Percentiles rank a stretch among this genome's conserved stretches.
These are phyloP conservation scores for Dromiciops gliroides DNA, from an alignment of 2,113 vertebrate species.

Conservation along the genomic window DNA sequence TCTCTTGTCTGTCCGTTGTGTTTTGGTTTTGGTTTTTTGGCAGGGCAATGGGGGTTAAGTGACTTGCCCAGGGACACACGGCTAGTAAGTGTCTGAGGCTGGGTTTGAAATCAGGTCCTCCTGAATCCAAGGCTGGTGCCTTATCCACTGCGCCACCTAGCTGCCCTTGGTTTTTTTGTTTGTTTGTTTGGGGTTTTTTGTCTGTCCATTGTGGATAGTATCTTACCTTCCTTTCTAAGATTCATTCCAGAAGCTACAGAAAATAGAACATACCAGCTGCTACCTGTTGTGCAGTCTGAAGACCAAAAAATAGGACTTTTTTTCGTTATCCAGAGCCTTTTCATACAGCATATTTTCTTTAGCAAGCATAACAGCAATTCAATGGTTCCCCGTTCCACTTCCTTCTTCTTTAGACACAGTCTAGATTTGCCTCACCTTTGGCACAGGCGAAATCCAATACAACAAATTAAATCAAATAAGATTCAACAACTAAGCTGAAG, in stretches of 20 bases:
- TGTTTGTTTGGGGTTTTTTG: too few relatives aligned
- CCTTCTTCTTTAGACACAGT: too few relatives aligned
- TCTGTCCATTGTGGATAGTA: neutral
- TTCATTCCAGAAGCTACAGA: neutral
- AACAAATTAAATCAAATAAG: neutral
- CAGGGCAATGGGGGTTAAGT: too few relatives aligned
- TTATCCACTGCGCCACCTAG: too few relatives aligned
- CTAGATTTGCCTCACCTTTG: neutral
- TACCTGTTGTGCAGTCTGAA: neutral
- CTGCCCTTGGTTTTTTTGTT: too few relatives aligned
- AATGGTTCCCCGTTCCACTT: too few relatives aligned
- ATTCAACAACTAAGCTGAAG: neutral
- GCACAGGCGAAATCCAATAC: constrained; percentile 7
- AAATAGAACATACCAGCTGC: neutral
- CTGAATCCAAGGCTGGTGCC: too few relatives aligned
- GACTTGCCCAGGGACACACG: too few relatives aligned
- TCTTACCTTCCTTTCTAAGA: neutral
- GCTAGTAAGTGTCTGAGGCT: too few relatives aligned
- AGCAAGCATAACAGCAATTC: too few relatives aligned
- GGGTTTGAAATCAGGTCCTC: too few relatives aligned
- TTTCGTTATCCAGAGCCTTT: neutral
- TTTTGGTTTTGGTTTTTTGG: too few relatives aligned
- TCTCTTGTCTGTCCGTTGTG: neutral
- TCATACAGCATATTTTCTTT: neutral
- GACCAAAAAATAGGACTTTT: neutral